Percentiles rank a stretch among this genome's conserved stretches.
phyloP scores from a whole-genome alignment of 2,797 vertebrate species.

The Podarcis lilfordi region DNA sequence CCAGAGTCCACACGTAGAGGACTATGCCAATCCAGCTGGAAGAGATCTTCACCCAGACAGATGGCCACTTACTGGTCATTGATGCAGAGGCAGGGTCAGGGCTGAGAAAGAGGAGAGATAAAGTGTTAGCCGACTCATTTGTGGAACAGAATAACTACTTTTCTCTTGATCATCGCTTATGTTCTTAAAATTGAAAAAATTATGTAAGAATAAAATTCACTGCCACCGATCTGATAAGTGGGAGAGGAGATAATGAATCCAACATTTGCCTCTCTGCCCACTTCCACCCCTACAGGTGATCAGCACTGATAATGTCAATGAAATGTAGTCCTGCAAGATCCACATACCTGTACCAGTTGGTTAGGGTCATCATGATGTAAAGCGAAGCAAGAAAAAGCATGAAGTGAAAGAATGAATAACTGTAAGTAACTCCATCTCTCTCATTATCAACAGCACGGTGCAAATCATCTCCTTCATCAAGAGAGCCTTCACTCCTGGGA shows the following conservation, averaged over 20 bases:
- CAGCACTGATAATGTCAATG: background rate
- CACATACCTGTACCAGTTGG: conserved; percentile 95
- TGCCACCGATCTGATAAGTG: background rate
- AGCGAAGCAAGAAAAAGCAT: conserved; percentile 98
- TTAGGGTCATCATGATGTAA: conserved; percentile 99
- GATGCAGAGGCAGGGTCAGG: conserved; percentile 88
- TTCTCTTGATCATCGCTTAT: background rate
- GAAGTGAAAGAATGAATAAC: conserved; percentile 99
- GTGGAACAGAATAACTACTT: background rate
- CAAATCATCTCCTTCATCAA: conserved; percentile 82
- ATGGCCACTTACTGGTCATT: conserved; percentile 96
- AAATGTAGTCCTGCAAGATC: background rate
- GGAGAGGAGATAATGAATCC: background rate
- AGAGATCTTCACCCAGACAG: conserved; percentile 98
- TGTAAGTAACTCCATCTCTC: conserved; percentile 94
- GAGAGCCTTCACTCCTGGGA: conserved; percentile 79
- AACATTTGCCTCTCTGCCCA: background rate
- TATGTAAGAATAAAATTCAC: background rate
- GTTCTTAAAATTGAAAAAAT: background rate
- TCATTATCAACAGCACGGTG: conserved; percentile 92
- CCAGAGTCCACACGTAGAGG: conserved; percentile 96
- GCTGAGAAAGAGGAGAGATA: conserved; percentile 69
- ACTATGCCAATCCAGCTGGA: conserved; percentile 97
- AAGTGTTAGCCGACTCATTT: background rate
- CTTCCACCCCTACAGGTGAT: background rate